Evolutionary conservation across 2,888 invertebrate species (phyloP), one percentile per base, ranked within the genome.

Genomic region (Cheilosia scutellata): DNA sequence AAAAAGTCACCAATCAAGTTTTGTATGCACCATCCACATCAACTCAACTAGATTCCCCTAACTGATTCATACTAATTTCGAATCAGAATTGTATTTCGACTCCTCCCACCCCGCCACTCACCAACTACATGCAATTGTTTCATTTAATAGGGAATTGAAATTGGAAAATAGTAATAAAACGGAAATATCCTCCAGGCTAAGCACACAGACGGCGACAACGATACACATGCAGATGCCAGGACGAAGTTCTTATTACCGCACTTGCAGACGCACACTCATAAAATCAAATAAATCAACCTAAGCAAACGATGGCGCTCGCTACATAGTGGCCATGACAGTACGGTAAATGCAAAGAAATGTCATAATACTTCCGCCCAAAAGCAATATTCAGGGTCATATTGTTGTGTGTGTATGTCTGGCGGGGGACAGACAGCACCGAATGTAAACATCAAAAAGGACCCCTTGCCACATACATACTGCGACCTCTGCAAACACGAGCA

Each of bases 81-180:
- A 37, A 66, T 82, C 70, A 65, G 42, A 57, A 44, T 58, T 33
- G 58, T 25, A 33, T 40, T 33, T 29, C 7, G 6, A 16, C 4
- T n/a, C 13, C 40, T 20, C 16, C 47, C 47, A 5, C 7, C 7
- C 2, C 11, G n/a, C 31, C 16, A 31, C n/a, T 5, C 4, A 5
- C 5, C 16, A 49, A 11, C 57, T 62, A n/a, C 76, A 66, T 68
- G 76, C 86, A 82, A 80, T 77, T 86, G 86, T 72, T 82, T 82
- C 80, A 62, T 66, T 80, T 77, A 82, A 72, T 82, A 68, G 31
- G 62, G 51, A 77, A 80, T 68, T 68, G 71, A 80, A 86, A 86
- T 86, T 82, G 86, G 86, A 86, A 86, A 86, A 86, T 63, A 37
- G 76, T 86, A 80, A 86, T 86, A 86, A 86, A 86, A 86, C 80